Evolutionary conservation across 2,113 vertebrate species (phyloP).

Genomic region (Clupea harengus): DNA sequence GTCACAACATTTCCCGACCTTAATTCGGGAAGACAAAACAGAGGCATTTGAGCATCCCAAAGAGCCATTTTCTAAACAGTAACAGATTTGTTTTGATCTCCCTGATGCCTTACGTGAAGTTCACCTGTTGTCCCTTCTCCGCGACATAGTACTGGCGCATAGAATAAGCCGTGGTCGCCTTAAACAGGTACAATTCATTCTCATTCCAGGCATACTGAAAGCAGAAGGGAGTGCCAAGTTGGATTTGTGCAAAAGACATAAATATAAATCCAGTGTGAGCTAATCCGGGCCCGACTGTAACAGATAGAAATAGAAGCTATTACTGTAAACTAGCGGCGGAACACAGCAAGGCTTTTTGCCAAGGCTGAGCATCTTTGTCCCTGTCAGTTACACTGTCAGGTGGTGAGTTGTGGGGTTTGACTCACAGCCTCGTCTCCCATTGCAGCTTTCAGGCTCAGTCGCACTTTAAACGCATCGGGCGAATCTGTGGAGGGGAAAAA

Average conservation of each 20-base stretch:
- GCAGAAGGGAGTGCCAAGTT: slow-evolving; percentile 1
- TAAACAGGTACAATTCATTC: slow-evolving; percentile 88
- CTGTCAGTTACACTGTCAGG: slow-evolving; percentile 7
- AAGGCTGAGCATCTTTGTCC: slow-evolving; percentile 19
- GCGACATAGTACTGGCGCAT: slow-evolving; percentile 66
- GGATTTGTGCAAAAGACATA: slow-evolving; percentile 13
- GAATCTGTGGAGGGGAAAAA: slow-evolving; percentile 52
- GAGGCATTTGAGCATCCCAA: background rate
- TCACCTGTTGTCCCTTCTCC: slow-evolving; percentile 54
- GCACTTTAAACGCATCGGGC: slow-evolving; percentile 79
- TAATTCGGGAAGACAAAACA: background rate
- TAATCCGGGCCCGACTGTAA: background rate
- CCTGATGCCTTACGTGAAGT: slow-evolving; percentile 77
- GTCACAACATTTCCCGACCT: slow-evolving; percentile 82
- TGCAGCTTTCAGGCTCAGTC: slow-evolving; percentile 85
- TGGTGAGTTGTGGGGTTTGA: slow-evolving; percentile 35
- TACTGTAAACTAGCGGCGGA: slow-evolving; percentile 5
- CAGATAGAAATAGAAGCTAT: slow-evolving; percentile 18
- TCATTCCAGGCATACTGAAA: slow-evolving; percentile 86
- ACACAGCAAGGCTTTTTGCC: slow-evolving; percentile 18
- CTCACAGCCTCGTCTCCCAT: slow-evolving; percentile 84
- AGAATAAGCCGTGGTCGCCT: slow-evolving; percentile 83
- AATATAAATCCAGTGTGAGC: background rate
- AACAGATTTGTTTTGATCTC: background rate
- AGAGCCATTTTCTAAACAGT: background rate